Percentiles rank a stretch among this genome's conserved stretches.
These are phyloP conservation scores for Julus scanicus DNA, from an alignment of 2,888 invertebrate species.

Conservation along the genomic window DNA sequence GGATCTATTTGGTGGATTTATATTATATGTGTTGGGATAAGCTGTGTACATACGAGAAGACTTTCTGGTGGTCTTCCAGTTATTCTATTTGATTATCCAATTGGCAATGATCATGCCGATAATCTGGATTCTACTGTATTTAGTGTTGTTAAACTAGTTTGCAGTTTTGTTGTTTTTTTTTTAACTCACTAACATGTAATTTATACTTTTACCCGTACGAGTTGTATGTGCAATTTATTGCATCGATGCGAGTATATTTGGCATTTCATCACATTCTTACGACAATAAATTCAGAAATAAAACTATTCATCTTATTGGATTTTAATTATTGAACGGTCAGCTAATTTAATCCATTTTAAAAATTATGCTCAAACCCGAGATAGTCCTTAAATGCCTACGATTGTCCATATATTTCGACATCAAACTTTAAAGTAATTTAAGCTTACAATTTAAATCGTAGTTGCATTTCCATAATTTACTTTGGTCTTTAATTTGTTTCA, in stretches of 20 bases:
- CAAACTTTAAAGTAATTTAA: no score
- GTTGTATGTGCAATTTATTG: not conserved
- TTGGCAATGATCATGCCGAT: not conserved
- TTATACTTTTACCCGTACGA: not conserved
- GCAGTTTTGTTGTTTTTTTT: not conserved
- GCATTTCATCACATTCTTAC: not conserved
- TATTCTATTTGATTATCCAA: conserved; percentile 15
- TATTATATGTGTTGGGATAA: not conserved
- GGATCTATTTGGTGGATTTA: not conserved
- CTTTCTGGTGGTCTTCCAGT: not conserved
- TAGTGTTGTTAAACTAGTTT: not conserved
- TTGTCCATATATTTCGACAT: no score
- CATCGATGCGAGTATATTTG: not conserved
- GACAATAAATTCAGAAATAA: not conserved
- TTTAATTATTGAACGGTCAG: not conserved
- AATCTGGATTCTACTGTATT: not conserved
- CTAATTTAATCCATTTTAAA: no score
- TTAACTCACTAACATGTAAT: conserved; percentile 17
- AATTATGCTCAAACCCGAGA: no score
- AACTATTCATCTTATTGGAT: not conserved
- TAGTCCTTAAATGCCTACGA: no score
- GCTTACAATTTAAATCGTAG: no score
- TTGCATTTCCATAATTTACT: no score
- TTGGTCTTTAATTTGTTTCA: no score
- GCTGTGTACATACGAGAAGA: conserved; percentile 1